phyloP scores from a whole-genome alignment of 2,888 invertebrate genomes.

The Amitus sp. region DNA sequence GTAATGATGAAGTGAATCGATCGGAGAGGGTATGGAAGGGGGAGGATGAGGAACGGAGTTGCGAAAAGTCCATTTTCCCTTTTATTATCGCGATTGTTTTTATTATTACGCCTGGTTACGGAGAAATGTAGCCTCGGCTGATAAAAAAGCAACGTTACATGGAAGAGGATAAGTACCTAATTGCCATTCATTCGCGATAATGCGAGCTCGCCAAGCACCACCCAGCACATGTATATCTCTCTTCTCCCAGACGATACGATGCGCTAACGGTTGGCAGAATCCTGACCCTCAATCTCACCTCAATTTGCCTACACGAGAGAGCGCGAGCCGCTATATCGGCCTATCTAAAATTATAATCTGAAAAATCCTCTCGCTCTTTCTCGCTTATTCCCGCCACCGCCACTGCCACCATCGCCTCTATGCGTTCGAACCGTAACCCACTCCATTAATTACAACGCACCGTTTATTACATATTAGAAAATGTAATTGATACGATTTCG shows the following conservation, averaged over 20 bases:
- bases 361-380: constrained; percentile 50
- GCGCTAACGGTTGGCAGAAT: constrained; percentile 57
- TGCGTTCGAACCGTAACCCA: constrained; percentile 47
- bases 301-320: constrained; percentile 64
- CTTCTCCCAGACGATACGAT: constrained; percentile 38
- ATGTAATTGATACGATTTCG: constrained; percentile 36
- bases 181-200: constrained; percentile 34
- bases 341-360: constrained; percentile 66
- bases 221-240: constrained; percentile 49
- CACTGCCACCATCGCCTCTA: constrained; percentile 36
- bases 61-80: too few species aligned
- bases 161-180: constrained; percentile 34
- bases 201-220: constrained; percentile 38
- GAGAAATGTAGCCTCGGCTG: not conserved
- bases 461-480: constrained; percentile 42
- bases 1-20: constrained; percentile 31
- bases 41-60: too few species aligned
- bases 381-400: too few species aligned
- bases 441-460: constrained; percentile 57
- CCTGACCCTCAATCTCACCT: constrained; percentile 65
- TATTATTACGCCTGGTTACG: not conserved
- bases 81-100: constrained; percentile 1
- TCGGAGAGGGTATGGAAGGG: constrained; percentile 15
- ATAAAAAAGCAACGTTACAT: constrained; percentile 14
- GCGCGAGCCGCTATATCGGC: constrained; percentile 47